A percentile compares a stretch with the other conserved stretches of the same genome.
Conservation (phyloP, 1,140 invertebrate genomes). For the Bombus consobrinus region DNA sequence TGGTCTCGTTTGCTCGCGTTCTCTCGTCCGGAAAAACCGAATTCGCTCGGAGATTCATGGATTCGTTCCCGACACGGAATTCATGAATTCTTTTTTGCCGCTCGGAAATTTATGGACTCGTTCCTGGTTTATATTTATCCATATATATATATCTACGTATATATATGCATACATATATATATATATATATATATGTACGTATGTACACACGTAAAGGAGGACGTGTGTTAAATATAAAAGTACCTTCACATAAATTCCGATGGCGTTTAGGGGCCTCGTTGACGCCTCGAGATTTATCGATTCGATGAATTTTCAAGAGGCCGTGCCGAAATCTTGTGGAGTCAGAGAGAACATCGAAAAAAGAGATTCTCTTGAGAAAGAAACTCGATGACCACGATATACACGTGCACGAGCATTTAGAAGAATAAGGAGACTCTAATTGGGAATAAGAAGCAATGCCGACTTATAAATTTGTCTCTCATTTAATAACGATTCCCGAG, state of each 20-base stretch:
- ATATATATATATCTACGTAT: not conserved
- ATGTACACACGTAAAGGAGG: not conserved
- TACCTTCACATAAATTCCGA: conserved; percentile 14
- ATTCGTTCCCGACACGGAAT: conserved; percentile 21
- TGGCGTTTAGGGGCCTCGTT: not conserved
- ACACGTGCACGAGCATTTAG: not conserved
- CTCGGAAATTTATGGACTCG: conserved; percentile 18
- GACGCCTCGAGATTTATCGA: conserved; percentile 19
- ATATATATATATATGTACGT: not conserved
- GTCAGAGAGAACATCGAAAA: not conserved
- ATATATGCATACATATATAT: not conserved
- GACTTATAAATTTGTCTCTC: no score
- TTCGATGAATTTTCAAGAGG: conserved; percentile 19
- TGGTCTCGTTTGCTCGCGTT: conserved; percentile 48
- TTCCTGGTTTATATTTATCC: conserved; percentile 18
- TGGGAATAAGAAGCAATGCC: not conserved
- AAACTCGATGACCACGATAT: not conserved
- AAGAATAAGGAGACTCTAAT: not conserved
- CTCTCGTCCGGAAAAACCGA: conserved; percentile 35
- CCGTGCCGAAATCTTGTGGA: not conserved
- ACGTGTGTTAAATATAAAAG: not conserved
- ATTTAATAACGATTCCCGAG: no score
- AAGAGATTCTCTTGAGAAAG: not conserved
- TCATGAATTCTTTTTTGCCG: conserved; percentile 12
- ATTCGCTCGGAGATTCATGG: conserved; percentile 34